phyloP scores from a whole-genome alignment of 2,113 vertebrate species.

The Shinisaurus crocodilurus region DNA sequence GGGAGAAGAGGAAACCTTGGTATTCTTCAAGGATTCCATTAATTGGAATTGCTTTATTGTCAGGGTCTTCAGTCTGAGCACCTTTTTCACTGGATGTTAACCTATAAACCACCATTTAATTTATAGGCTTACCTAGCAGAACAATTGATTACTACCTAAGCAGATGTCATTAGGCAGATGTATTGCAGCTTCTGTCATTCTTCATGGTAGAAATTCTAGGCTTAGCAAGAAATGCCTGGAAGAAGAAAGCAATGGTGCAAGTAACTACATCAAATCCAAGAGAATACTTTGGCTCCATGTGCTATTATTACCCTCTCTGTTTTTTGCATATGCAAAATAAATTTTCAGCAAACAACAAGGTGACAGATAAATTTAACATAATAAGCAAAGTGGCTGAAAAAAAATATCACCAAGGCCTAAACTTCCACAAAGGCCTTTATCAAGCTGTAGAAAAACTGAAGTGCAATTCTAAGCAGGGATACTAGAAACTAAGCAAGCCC shows the following conservation, averaged over 20 bases:
- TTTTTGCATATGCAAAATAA: background rate
- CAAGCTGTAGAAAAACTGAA: too few species aligned
- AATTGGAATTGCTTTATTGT: background rate
- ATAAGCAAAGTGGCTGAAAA: background rate
- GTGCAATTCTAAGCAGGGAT: background rate
- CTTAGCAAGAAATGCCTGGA: background rate
- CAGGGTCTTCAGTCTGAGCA: background rate
- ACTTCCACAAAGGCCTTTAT: background rate
- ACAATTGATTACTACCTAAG: conserved; percentile 20
- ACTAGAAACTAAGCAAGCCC: background rate
- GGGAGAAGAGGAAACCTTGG: background rate
- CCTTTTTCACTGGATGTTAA: conserved; percentile 2
- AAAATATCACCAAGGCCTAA: background rate
- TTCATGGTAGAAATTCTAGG: background rate
- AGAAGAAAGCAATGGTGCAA: background rate
- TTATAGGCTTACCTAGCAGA: conserved; percentile 23
- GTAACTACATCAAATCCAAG: background rate
- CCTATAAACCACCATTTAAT: conserved; percentile 7
- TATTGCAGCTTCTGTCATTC: background rate
- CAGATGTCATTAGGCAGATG: background rate
- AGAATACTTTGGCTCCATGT: background rate
- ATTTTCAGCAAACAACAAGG: background rate
- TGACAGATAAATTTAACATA: background rate
- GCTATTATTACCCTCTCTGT: too few species aligned
- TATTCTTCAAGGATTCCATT: background rate